These are phyloP conservation scores for Thereva unica DNA, from an alignment of 2,888 invertebrate genomes.

Conservation along the genomic window DNA sequence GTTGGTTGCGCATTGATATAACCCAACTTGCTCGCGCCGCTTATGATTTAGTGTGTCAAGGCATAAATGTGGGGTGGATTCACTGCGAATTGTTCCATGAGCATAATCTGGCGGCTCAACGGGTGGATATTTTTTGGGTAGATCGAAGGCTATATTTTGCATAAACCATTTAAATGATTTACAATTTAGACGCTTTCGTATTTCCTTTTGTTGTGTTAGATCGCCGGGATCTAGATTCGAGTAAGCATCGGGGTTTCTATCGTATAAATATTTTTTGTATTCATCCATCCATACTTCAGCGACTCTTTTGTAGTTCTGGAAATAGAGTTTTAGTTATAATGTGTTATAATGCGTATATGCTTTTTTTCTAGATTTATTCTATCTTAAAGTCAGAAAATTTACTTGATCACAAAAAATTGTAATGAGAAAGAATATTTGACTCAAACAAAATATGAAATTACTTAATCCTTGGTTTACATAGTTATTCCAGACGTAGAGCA, in stretches of 20 bases:
- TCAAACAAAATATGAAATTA: no score
- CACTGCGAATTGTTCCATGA: constrained; percentile 72
- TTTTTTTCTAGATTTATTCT: background rate
- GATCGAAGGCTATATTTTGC: constrained; percentile 88
- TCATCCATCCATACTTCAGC: constrained; percentile 99
- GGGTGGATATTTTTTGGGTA: constrained; percentile 84
- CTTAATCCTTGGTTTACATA: no score
- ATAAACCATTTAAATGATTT: constrained; percentile 96
- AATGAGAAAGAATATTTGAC: no score
- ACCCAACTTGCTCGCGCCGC: constrained; percentile 50
- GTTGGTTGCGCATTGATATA: constrained; percentile 51
- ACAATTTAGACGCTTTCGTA: constrained; percentile 78
- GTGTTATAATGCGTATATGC: no score
- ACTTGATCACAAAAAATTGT: background rate
- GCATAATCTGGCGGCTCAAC: constrained; percentile 82
- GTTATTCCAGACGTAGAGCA: no score
- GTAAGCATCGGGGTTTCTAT: constrained; percentile 73
- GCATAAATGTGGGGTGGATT: constrained; percentile 67
- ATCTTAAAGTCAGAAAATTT: background rate
- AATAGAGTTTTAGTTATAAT: background rate
- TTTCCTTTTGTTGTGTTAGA: constrained; percentile 72
- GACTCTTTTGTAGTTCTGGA: constrained; percentile 85
- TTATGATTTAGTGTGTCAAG: constrained; percentile 67
- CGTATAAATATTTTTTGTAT: constrained; percentile 84
- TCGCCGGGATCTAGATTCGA: constrained; percentile 78